phyloP scores from a whole-genome alignment of 2,113 vertebrate genomes.

The Phrynosoma platyrhinos region DNA sequence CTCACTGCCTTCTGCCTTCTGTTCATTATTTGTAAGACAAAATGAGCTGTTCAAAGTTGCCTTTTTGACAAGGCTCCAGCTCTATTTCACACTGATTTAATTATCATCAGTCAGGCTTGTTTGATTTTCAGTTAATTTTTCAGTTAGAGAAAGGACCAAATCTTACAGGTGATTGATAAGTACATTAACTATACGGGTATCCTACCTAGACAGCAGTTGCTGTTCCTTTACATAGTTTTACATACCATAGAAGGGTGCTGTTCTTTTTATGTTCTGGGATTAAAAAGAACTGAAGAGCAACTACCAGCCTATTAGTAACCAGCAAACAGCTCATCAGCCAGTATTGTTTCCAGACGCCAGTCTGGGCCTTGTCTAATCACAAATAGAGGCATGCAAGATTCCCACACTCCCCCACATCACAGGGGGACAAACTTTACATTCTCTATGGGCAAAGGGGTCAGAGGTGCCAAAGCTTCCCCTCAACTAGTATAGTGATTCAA shows the following conservation, averaged over 20 bases:
- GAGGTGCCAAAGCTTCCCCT: neutral
- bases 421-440: slow-evolving; percentile 23
- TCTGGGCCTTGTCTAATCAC: neutral
- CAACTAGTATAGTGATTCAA: slow-evolving; percentile 28
- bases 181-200: too few relatives aligned
- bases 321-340: neutral
- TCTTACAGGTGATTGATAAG: too few relatives aligned
- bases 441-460: neutral
- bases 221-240: neutral
- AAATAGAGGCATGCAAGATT: neutral
- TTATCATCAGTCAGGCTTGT: neutral
- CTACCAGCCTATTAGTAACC: slow-evolving; percentile 8
- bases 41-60: neutral
- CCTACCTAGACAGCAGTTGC: neutral
- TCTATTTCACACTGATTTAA: neutral
- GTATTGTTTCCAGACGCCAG: neutral
- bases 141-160: neutral
- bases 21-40: neutral
- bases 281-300: neutral
- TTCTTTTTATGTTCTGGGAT: neutral
- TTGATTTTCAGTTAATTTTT: neutral
- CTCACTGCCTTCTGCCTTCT: neutral
- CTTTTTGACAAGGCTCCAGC: neutral
- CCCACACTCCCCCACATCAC: neutral
- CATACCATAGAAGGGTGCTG: neutral